These are phyloP conservation scores for Poecilia wingei DNA, from an alignment of 2,797 vertebrate species.

Conservation along the genomic window DNA sequence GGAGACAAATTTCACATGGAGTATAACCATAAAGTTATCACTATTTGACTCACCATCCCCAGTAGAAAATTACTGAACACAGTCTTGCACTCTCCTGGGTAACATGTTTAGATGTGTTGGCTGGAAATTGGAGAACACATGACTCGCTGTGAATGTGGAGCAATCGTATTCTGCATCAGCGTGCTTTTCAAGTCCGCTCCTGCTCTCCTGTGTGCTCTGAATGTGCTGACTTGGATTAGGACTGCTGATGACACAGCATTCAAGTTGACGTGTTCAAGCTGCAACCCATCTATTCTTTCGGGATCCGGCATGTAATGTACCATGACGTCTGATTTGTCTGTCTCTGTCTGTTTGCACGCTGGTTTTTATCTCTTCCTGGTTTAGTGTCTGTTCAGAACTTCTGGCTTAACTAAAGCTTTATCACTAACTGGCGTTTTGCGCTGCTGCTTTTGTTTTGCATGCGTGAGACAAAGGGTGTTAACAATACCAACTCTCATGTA, in stretches of 20 bases:
- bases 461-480: neutral
- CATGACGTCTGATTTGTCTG: constrained; percentile 11
- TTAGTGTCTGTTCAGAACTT: constrained; percentile 14
- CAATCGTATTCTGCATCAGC: constrained; percentile 17
- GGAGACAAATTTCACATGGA: neutral
- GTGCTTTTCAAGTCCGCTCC: constrained; percentile 21
- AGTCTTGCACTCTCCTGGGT: neutral
- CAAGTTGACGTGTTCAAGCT: constrained; percentile 33
- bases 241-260: constrained; percentile 25
- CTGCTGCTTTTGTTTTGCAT: neutral
- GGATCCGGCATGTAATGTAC: constrained; percentile 16
- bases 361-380: neutral
- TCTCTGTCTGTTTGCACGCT: constrained; percentile 14
- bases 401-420: neutral
- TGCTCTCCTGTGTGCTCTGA: constrained; percentile 15
- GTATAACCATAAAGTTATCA: neutral
- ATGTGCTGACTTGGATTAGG: constrained; percentile 34
- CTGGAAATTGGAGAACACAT: neutral
- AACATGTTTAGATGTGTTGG: constrained; percentile 20
- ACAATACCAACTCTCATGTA: neutral
- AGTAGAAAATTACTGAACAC: neutral
- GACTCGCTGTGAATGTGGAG: constrained; percentile 13
- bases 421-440: neutral
- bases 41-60: constrained; percentile 6
- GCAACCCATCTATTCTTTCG: constrained; percentile 26